Evolutionary conservation across 35 echinoderm and acorn worm genomes (phyloP).

Genomic region (Stichopus chloronotus): DNA sequence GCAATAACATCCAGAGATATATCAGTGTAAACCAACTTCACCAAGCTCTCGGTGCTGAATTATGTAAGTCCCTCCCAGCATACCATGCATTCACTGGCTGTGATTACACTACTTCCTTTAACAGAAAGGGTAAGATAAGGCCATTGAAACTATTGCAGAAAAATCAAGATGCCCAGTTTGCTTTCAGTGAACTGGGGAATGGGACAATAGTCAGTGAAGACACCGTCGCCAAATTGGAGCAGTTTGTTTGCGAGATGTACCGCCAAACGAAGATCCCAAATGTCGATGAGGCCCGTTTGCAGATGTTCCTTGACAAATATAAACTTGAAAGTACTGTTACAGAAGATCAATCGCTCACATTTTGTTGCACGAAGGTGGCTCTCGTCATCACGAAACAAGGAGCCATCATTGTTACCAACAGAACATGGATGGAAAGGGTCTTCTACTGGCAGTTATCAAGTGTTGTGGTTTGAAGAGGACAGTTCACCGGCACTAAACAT

Average conservation of each 20-base stretch:
- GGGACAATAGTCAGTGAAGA: slow-evolving; percentile 10
- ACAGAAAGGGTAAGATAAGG: slow-evolving; percentile 47
- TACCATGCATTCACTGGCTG: slow-evolving; percentile 60
- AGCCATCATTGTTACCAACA: slow-evolving; percentile 1
- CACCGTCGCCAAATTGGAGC: not conserved
- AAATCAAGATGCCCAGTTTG: slow-evolving; percentile 43
- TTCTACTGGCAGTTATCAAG: not conserved
- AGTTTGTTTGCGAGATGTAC: slow-evolving; percentile 51
- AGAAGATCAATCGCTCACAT: slow-evolving; percentile 23
- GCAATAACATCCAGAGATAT: slow-evolving; percentile 49
- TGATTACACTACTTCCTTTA: slow-evolving; percentile 54
- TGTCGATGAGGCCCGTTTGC: slow-evolving; percentile 45
- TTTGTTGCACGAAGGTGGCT: slow-evolving; percentile 40
- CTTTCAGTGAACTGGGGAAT: slow-evolving; percentile 51
- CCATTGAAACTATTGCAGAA: slow-evolving; percentile 57
- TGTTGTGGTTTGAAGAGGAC: slow-evolving; percentile 1
- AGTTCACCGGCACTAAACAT: not conserved
- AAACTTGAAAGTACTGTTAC: slow-evolving; percentile 28
- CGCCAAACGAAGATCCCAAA: slow-evolving; percentile 1
- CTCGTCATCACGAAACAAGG: not conserved
- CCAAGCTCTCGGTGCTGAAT: not conserved
- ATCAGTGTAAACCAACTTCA: slow-evolving; percentile 51
- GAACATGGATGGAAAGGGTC: slow-evolving; percentile 14
- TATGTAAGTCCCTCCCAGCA: slow-evolving; percentile 54
- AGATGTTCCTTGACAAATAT: slow-evolving; percentile 51